Conservation (phyloP, 2,888 invertebrate species). For the Calephelis perditalis region DNA sequence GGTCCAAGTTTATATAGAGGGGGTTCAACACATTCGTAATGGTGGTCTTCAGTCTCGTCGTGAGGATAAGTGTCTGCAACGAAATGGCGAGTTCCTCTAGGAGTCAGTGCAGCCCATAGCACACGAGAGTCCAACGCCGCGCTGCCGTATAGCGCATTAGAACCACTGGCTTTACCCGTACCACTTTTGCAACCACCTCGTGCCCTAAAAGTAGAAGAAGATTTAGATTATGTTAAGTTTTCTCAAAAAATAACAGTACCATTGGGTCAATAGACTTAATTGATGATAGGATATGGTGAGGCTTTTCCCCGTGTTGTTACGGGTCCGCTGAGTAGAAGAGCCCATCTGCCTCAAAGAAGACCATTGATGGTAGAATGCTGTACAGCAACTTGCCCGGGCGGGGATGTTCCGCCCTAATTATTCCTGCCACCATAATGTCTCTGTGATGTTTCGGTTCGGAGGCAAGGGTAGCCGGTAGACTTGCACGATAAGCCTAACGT, state of each 20-base stretch:
- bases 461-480: no score
- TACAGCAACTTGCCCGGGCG: no score
- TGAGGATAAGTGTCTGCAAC: conserved; percentile 82
- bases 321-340: no score
- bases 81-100: conserved; percentile 88
- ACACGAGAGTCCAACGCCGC: conserved; percentile 82
- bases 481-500: no score
- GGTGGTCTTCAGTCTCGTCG: conserved; percentile 81
- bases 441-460: no score
- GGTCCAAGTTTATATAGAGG: conserved; percentile 71
- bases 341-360: no score
- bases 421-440: no score
- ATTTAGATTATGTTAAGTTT: conserved; percentile 6
- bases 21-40: conserved; percentile 84
- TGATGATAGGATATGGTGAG: neutral
- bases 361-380: no score
- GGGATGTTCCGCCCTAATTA: no score
- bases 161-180: conserved; percentile 69
- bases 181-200: conserved; percentile 76
- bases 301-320: neutral
- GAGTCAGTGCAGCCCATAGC: conserved; percentile 91
- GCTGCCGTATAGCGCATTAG: conserved; percentile 64
- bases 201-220: conserved; percentile 42
- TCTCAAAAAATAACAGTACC: neutral
- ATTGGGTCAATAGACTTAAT: no score